phyloP scores from a whole-genome alignment of 2,113 vertebrate species.

The Sturnus vulgaris region DNA sequence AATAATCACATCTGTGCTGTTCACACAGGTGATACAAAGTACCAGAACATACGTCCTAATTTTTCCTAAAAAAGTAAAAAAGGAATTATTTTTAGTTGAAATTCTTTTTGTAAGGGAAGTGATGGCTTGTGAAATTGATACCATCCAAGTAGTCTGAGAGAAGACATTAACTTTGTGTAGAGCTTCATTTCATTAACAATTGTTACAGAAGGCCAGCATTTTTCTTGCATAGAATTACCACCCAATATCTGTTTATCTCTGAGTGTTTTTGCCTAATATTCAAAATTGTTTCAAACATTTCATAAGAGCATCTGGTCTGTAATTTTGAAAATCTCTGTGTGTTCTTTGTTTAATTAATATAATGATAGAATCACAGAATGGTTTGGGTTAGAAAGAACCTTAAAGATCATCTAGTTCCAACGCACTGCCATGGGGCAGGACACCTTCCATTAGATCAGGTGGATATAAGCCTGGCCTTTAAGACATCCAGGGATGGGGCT shows the following conservation, averaged over 20 bases:
- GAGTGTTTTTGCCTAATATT: background rate
- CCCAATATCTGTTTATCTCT: background rate
- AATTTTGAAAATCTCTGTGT: background rate
- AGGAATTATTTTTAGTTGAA: background rate
- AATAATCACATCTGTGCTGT: background rate
- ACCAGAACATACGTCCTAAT: background rate
- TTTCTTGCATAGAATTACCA: background rate
- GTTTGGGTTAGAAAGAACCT: background rate
- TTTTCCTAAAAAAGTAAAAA: background rate
- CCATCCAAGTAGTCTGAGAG: background rate
- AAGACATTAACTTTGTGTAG: background rate
- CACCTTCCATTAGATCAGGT: background rate
- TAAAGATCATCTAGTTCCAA: background rate
- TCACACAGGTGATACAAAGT: background rate
- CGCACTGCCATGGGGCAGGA: background rate
- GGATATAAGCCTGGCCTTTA: background rate
- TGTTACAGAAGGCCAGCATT: background rate
- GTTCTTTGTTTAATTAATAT: background rate
- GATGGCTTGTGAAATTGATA: background rate
- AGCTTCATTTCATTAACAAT: background rate
- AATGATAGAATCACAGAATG: background rate
- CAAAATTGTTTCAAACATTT: background rate
- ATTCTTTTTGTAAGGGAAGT: background rate
- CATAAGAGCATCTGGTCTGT: background rate
- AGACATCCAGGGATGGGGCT: rapidly evolving